These are phyloP conservation scores for Limonius californicus DNA, from an alignment of 1,140 invertebrate species.

Conservation along the genomic window DNA sequence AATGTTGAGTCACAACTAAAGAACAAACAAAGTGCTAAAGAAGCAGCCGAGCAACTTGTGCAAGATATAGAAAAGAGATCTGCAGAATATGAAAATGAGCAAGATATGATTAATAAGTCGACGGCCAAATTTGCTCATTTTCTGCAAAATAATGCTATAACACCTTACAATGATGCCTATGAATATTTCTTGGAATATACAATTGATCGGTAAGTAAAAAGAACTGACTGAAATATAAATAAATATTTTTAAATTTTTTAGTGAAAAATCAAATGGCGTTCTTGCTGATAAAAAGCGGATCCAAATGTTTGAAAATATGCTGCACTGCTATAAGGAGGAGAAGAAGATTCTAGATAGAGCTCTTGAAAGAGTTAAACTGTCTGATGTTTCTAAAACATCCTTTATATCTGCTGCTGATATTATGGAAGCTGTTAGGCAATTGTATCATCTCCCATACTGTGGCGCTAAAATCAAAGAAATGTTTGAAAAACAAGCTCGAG, in stretches of 20 bases:
- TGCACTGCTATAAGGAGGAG: slow-evolving; percentile 31
- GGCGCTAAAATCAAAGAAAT: slow-evolving; percentile 36
- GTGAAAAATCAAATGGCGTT: too few relatives aligned
- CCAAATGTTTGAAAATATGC: slow-evolving; percentile 26
- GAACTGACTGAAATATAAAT: slow-evolving; percentile 5
- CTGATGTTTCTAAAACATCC: too few relatives aligned
- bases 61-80: slow-evolving; percentile 20
- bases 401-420: too few relatives aligned
- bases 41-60: slow-evolving; percentile 22
- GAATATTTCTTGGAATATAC: slow-evolving; percentile 34
- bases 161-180: slow-evolving; percentile 34
- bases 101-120: slow-evolving; percentile 26
- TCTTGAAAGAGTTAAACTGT: background rate
- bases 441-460: slow-evolving; percentile 33
- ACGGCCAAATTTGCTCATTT: slow-evolving; percentile 37
- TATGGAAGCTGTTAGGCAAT: slow-evolving; percentile 13
- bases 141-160: slow-evolving; percentile 34
- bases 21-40: slow-evolving; percentile 21
- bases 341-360: slow-evolving; percentile 33
- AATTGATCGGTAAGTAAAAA: slow-evolving; percentile 29
- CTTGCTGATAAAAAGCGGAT: slow-evolving; percentile 20
- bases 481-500: too few relatives aligned
- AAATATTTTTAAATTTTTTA: too few relatives aligned
- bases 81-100: slow-evolving; percentile 25
- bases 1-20: slow-evolving; percentile 28